Evolutionary conservation across 64 coral and sea anemone genomes (phyloP).

Genomic region (Orbicella faveolata): DNA sequence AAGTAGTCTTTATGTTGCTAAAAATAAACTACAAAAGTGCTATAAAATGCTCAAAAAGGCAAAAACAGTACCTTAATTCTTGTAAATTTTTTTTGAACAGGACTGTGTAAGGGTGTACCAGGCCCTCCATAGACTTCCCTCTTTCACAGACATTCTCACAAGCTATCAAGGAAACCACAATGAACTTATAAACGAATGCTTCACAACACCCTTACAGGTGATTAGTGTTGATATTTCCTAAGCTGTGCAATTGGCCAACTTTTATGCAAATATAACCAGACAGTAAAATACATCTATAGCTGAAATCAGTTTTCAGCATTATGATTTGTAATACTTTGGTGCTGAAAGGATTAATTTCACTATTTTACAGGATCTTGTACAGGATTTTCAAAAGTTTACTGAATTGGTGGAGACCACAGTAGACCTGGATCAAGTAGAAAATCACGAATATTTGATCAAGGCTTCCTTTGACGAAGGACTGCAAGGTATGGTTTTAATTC

Average conservation of each 20-base stretch:
- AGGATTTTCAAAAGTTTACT: slow-evolving; percentile 87
- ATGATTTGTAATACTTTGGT: not conserved
- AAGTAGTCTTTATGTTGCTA: not conserved
- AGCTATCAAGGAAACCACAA: slow-evolving; percentile 77
- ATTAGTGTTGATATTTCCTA: not conserved
- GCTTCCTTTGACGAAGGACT: slow-evolving; percentile 96
- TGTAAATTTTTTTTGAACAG: slow-evolving; percentile 22
- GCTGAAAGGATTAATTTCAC: not conserved
- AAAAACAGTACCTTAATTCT: not conserved
- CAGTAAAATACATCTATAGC: no score
- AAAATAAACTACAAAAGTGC: not conserved
- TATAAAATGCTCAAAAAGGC: no score
- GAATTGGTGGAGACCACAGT: slow-evolving; percentile 97
- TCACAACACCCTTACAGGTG: slow-evolving; percentile 77
- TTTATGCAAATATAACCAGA: no score
- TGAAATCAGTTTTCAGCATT: no score
- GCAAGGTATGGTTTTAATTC: slow-evolving; percentile 61
- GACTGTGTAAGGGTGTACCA: slow-evolving; percentile 97
- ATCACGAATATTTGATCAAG: slow-evolving; percentile 96
- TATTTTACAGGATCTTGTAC: slow-evolving; percentile 67
- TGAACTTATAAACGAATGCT: slow-evolving; percentile 69
- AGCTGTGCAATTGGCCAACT: no score
- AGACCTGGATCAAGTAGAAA: slow-evolving; percentile 93
- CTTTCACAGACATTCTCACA: slow-evolving; percentile 63
- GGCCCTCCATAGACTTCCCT: slow-evolving; percentile 64